These are phyloP conservation scores for Nesometra sesokonis DNA, from an alignment of 35 echinoderm and acorn worm genomes.

Conservation along the genomic window DNA sequence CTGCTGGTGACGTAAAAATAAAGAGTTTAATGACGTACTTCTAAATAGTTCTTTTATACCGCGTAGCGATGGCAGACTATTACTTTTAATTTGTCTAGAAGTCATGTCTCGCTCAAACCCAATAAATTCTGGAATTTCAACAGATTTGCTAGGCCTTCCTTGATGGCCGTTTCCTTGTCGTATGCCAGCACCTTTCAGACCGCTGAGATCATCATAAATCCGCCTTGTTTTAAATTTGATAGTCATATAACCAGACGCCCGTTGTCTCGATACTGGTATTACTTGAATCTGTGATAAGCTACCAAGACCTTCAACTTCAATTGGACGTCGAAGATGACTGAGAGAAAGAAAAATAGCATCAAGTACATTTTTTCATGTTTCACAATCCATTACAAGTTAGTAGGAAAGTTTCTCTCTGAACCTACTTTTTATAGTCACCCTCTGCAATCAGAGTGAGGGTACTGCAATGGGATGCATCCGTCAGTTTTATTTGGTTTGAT, in stretches of 20 bases:
- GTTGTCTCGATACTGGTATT: neutral
- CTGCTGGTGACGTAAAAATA: neutral
- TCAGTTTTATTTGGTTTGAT: no score
- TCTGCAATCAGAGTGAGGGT: no score
- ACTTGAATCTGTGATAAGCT: neutral
- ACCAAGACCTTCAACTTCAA: neutral
- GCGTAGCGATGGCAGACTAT: neutral
- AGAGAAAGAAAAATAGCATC: neutral
- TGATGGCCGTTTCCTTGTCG: neutral
- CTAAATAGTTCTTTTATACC: neutral
- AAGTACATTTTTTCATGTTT: no score
- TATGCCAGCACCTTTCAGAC: neutral
- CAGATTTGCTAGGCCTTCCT: neutral
- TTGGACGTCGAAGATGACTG: neutral
- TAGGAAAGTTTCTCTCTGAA: no score
- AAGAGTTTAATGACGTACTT: neutral
- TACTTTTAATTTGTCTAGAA: neutral
- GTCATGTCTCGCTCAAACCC: neutral
- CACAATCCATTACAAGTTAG: no score
- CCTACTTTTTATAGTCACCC: no score
- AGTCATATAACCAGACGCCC: neutral
- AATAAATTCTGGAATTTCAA: neutral
- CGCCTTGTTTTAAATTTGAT: neutral
- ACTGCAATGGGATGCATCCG: no score
- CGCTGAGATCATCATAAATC: neutral